Conservation (phyloP, 1,140 invertebrate species). For the Brachionus calyciflorus region DNA sequence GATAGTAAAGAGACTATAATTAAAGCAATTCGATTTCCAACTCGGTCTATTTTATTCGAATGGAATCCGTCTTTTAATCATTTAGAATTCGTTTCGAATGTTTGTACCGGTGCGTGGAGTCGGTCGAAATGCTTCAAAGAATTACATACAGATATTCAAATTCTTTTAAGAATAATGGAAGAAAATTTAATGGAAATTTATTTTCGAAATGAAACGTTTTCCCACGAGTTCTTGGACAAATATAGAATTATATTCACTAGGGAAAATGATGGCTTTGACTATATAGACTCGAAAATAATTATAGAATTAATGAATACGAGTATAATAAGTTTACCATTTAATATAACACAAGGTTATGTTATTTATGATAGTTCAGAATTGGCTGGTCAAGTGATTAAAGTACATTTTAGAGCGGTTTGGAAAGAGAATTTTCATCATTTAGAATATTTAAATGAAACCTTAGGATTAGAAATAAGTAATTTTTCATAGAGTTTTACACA, state of each 20-base stretch:
- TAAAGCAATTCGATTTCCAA: not conserved
- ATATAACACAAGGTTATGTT: not conserved
- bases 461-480: constrained; percentile 10
- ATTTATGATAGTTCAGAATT: not conserved
- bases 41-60: not conserved
- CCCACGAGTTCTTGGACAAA: not conserved
- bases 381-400: not conserved
- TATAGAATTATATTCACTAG: not conserved
- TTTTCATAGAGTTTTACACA: not conserved
- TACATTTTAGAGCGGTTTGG: not conserved
- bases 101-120: not conserved
- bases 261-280: not conserved
- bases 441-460: too few relatives aligned
- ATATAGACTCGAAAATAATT: not conserved
- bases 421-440: not conserved
- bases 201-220: not conserved
- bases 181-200: not conserved
- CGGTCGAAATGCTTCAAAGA: not conserved
- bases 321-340: not conserved
- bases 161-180: not conserved
- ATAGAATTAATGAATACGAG: not conserved
- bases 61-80: not conserved
- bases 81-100: not conserved
- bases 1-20: not conserved
- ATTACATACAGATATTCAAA: not conserved